Conservation (phyloP, 2,888 invertebrate species). For the Eupithecia vulgata region DNA sequence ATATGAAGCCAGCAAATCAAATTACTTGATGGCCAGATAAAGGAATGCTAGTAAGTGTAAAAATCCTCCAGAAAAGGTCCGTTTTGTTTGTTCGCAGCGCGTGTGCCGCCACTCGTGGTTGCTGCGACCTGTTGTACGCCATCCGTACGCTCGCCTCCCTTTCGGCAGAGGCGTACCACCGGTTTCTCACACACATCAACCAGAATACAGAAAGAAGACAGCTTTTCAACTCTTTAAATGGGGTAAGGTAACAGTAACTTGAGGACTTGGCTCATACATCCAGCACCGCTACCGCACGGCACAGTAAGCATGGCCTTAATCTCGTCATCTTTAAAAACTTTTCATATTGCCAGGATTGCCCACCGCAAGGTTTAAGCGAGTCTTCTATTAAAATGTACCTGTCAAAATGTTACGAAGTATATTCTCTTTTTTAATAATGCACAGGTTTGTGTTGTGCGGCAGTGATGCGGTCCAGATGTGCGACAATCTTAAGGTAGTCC, state of each 20-base stretch:
- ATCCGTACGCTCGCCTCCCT: constrained; percentile 23
- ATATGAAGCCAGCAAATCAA: too few relatives aligned
- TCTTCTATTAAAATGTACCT: too few relatives aligned
- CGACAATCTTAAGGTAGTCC: neutral
- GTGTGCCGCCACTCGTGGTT: constrained; percentile 7
- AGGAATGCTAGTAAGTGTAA: too few relatives aligned
- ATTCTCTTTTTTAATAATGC: too few relatives aligned
- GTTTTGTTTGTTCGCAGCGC: neutral
- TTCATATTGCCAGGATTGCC: neutral
- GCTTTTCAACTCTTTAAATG: constrained; percentile 2
- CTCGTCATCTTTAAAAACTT: neutral
- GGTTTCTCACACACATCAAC: neutral
- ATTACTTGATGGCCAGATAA: too few relatives aligned
- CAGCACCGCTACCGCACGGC: too few relatives aligned
- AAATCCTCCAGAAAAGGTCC: too few relatives aligned
- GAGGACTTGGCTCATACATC: neutral
- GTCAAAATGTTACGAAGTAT: too few relatives aligned
- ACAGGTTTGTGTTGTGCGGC: too few relatives aligned
- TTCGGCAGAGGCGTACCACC: neutral
- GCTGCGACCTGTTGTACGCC: constrained; percentile 15
- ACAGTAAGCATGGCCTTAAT: neutral
- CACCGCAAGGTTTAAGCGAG: neutral
- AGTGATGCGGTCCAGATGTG: neutral
- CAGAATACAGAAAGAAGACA: neutral
- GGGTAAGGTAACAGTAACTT: neutral